These are phyloP conservation scores for Cryptotermes secundus DNA, from an alignment of 1,140 invertebrate genomes.

Conservation along the genomic window DNA sequence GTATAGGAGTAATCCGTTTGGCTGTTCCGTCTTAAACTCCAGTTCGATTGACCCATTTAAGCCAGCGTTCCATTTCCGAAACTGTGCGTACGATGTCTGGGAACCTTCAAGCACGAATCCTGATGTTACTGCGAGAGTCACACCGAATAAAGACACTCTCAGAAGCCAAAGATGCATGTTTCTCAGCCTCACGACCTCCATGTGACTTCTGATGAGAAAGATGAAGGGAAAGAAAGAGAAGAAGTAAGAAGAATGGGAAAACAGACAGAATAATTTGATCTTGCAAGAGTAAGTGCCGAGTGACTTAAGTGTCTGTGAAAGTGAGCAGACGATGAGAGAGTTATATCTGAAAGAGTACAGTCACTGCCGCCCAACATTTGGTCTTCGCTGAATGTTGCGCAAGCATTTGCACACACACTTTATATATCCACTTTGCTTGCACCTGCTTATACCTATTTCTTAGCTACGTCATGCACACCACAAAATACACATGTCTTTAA, in stretches of 20 bases:
- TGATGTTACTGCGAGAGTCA: neutral
- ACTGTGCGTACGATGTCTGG: conserved; percentile 83
- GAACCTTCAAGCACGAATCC: conserved; percentile 78
- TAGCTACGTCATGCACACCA: neutral
- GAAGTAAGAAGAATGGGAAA: neutral
- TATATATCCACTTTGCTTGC: neutral
- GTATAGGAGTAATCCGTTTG: conserved; percentile 85
- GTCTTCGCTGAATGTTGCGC: neutral
- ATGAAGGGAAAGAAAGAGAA: neutral
- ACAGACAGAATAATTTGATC: neutral
- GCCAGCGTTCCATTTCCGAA: conserved; percentile 84
- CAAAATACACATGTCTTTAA: neutral
- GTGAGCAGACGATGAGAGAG: too few species aligned
- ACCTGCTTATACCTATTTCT: neutral
- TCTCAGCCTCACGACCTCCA: neutral
- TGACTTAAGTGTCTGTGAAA: neutral
- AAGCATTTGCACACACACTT: neutral
- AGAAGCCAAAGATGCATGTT: neutral
- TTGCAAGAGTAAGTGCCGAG: neutral
- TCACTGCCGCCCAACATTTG: neutral
- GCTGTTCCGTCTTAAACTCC: conserved; percentile 89
- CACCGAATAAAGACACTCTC: neutral
- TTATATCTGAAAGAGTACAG: neutral
- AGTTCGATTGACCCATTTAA: conserved; percentile 85
- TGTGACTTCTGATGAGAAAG: neutral